phyloP scores from a whole-genome alignment of 1,140 invertebrate species.

The Samia ricini region DNA sequence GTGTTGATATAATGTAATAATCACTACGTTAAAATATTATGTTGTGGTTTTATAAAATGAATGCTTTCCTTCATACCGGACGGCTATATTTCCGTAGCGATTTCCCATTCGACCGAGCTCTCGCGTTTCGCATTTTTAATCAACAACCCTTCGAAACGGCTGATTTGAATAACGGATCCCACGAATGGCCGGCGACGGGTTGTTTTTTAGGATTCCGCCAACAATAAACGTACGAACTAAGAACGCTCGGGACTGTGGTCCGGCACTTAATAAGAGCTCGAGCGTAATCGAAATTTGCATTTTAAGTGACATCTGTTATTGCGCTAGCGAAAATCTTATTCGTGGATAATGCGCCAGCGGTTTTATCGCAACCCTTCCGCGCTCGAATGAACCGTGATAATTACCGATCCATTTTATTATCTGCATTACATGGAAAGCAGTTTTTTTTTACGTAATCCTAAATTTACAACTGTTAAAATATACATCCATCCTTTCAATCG shows the following conservation, averaged over 20 bases:
- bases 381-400: background rate
- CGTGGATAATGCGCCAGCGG: constrained; percentile 13
- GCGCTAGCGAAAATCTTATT: background rate
- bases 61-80: background rate
- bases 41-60: background rate
- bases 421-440: no score
- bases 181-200: constrained; percentile 25
- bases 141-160: constrained; percentile 45
- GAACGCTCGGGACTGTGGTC: constrained; percentile 11
- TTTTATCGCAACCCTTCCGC: constrained; percentile 13
- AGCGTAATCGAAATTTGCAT: constrained; percentile 22
- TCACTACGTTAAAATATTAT: background rate
- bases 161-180: constrained; percentile 55
- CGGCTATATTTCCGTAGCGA: background rate
- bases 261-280: constrained; percentile 3
- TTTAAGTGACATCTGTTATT: constrained; percentile 24
- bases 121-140: constrained; percentile 57
- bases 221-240: constrained; percentile 18
- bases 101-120: constrained; percentile 13
- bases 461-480: no score
- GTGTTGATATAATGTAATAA: no score
- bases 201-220: constrained; percentile 29
- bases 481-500: no score
- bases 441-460: no score
- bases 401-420: background rate